Conservation (phyloP, 2,113 vertebrate species). For the Callaeas wilsoni region DNA sequence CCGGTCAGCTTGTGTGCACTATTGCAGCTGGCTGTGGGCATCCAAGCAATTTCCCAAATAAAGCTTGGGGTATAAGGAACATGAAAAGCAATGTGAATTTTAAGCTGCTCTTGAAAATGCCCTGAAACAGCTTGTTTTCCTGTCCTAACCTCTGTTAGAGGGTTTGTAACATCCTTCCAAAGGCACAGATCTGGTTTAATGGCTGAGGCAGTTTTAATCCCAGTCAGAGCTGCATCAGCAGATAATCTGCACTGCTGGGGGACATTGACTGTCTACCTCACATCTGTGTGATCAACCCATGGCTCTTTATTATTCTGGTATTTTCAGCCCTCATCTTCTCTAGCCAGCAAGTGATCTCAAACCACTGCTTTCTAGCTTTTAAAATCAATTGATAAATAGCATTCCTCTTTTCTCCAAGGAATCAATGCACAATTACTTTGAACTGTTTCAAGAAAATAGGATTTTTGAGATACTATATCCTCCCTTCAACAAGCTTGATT, state of each 20-base stretch:
- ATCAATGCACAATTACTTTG: conserved; percentile 41
- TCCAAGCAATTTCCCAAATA: background rate
- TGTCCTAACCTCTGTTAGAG: background rate
- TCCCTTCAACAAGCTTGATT: background rate
- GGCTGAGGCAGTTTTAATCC: background rate
- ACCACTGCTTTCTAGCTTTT: conserved; percentile 26
- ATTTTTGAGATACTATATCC: background rate
- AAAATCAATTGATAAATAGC: conserved; percentile 48
- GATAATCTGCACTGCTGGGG: background rate
- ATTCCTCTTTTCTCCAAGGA: conserved; percentile 12
- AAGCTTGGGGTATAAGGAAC: background rate
- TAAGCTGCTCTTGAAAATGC: background rate
- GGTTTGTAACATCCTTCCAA: background rate
- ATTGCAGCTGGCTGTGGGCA: background rate
- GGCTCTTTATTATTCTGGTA: conserved; percentile 29
- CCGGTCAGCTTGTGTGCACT: background rate
- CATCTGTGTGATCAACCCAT: background rate
- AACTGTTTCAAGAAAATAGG: conserved; percentile 25
- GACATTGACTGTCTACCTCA: background rate
- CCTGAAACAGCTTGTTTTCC: background rate
- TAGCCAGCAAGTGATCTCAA: conserved; percentile 46
- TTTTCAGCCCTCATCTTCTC: conserved; percentile 27
- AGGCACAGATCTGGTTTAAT: background rate
- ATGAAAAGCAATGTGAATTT: background rate
- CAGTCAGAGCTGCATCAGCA: background rate